These are phyloP conservation scores for Exocentrus adspersus DNA, from an alignment of 2,888 invertebrate genomes.

Conservation along the genomic window DNA sequence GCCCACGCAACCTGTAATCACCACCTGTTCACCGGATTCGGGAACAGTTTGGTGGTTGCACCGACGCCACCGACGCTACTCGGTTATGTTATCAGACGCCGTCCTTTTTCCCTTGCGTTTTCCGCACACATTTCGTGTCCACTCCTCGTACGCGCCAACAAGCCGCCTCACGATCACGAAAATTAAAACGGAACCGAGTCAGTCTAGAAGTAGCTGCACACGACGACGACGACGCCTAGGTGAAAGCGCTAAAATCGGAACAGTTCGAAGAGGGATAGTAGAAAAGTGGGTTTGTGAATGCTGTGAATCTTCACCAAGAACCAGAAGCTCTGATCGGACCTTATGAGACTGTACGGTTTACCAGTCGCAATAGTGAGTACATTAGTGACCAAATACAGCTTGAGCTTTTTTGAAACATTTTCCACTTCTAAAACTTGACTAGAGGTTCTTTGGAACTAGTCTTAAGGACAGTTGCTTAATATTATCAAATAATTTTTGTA, in stretches of 20 bases:
- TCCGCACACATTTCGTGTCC: constrained; percentile 5
- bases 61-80: constrained; percentile 6
- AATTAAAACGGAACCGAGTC: constrained; percentile 5
- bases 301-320: neutral
- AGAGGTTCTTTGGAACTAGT: no score
- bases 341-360: no score
- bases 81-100: neutral
- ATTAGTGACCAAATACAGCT: no score
- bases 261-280: neutral
- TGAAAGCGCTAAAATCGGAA: neutral
- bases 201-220: constrained; percentile 6
- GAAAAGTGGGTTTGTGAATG: neutral
- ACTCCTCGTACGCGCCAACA: constrained; percentile 3
- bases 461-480: no score
- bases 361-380: neutral
- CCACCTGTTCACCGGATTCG: constrained; percentile 17
- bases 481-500: no score
- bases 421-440: no score
- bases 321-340: no score
- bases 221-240: neutral
- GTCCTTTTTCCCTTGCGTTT: neutral
- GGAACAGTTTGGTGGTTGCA: constrained; percentile 15
- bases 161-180: constrained; percentile 3
- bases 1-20: constrained; percentile 15
- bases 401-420: no score